Percentiles rank a stretch among this genome's conserved stretches.
Conservation (phyloP, 2,113 vertebrate species). For the Harpagus bidentatus region DNA sequence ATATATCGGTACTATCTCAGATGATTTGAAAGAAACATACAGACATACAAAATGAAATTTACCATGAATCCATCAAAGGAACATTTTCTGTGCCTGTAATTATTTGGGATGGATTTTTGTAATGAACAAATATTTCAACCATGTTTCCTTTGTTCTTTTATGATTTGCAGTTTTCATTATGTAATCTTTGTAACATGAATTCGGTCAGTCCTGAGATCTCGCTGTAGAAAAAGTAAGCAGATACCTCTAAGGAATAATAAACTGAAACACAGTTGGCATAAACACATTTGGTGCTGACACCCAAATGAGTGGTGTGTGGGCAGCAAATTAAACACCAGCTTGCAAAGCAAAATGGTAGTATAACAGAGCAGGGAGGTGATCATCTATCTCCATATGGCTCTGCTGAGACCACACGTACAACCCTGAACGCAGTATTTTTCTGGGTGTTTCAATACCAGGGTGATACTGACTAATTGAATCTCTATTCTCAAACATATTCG, state of each 20-base stretch:
- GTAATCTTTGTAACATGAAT: neutral
- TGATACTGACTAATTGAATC: neutral
- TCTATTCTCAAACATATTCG: neutral
- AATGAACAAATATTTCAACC: neutral
- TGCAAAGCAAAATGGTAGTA: conserved; percentile 48
- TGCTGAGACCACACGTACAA: neutral
- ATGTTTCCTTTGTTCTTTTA: neutral
- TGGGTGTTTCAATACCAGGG: neutral
- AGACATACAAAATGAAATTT: neutral
- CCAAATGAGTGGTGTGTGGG: conserved; percentile 41
- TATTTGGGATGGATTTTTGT: neutral
- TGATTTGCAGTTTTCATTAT: neutral
- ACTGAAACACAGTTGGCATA: conserved; percentile 35
- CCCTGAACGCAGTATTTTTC: neutral
- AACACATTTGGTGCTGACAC: conserved; percentile 43
- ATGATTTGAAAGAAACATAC: neutral
- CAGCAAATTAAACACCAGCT: conserved; percentile 60
- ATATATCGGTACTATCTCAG: neutral
- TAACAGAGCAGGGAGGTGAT: conserved; percentile 52
- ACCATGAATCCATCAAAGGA: neutral
- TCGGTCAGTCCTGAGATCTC: neutral
- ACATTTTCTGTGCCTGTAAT: neutral
- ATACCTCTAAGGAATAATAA: conserved; percentile 27
- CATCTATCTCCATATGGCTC: conserved; percentile 50
- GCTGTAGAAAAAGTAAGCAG: neutral